Percentiles rank a stretch among this genome's conserved stretches.
These are phyloP conservation scores for Cinclus cinclus DNA, from an alignment of 2,113 vertebrate genomes.

Conservation along the genomic window DNA sequence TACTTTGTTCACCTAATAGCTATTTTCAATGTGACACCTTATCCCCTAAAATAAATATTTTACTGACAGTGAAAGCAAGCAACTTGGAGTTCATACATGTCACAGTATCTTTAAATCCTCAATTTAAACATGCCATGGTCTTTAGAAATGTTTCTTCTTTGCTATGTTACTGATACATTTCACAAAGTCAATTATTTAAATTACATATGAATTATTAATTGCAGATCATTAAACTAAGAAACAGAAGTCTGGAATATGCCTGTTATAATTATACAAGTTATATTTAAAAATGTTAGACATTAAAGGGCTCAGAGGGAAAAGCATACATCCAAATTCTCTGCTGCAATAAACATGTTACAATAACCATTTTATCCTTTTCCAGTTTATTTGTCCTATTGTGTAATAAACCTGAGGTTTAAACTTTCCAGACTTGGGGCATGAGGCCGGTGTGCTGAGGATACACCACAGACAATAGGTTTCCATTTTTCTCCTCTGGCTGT, in stretches of 20 bases:
- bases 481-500: constrained; percentile 68
- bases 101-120: not conserved
- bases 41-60: constrained; percentile 29
- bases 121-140: not conserved
- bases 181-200: constrained; percentile 62
- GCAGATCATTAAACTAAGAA: constrained; percentile 11
- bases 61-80: constrained; percentile 29
- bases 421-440: constrained; percentile 31
- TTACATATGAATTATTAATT: constrained; percentile 60
- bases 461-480: constrained; percentile 80
- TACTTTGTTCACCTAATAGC: constrained; percentile 20
- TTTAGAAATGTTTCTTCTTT: constrained; percentile 37
- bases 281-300: not conserved
- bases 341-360: not conserved
- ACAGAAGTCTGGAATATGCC: not conserved
- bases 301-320: not conserved
- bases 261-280: not conserved
- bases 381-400: constrained; percentile 7
- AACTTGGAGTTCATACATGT: not conserved
- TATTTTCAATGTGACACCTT: not conserved
- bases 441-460: constrained; percentile 40
- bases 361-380: not conserved
- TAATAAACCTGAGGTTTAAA: constrained; percentile 30
- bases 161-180: constrained; percentile 30
- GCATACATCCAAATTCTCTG: not conserved